A percentile compares a stretch with the other conserved stretches of the same genome.
These are phyloP conservation scores for Dichetophora obliterata DNA, from an alignment of 2,888 invertebrate species.

Conservation along the genomic window DNA sequence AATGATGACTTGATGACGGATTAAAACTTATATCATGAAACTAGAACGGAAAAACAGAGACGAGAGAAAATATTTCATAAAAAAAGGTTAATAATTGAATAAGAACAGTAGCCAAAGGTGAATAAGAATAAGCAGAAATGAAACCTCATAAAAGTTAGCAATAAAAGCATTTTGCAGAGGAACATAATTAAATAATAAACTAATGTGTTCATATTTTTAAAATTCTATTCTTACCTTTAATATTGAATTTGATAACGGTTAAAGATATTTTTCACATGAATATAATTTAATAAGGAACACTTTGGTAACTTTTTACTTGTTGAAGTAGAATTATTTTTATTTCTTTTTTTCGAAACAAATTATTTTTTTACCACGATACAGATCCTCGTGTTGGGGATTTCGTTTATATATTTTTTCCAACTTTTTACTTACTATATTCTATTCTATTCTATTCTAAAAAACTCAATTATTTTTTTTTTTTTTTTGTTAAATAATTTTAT, in stretches of 20 bases:
- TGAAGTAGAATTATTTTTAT: no score
- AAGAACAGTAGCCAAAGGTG: not conserved
- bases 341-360: not conserved
- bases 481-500: constrained; percentile 11
- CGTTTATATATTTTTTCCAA: no score
- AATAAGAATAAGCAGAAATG: not conserved
- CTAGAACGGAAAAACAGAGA: constrained; percentile 2
- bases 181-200: no score
- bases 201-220: no score
- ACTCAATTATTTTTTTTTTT: not conserved
- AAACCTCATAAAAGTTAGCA: not conserved
- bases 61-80: not conserved
- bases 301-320: constrained; percentile 43
- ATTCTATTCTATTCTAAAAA: no score
- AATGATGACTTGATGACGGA: constrained; percentile 30
- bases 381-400: constrained; percentile 64
- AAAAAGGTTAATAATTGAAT: not conserved
- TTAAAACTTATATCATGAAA: constrained; percentile 7
- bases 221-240: no score
- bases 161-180: no score
- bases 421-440: no score
- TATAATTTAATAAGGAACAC: constrained; percentile 54
- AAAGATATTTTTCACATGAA: not conserved
- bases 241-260: not conserved
- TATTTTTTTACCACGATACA: constrained; percentile 57